Percentiles rank a stretch among this genome's conserved stretches.
phyloP scores from a whole-genome alignment of 2,888 invertebrate genomes.

The Hirtodrosophila histrioides region DNA sequence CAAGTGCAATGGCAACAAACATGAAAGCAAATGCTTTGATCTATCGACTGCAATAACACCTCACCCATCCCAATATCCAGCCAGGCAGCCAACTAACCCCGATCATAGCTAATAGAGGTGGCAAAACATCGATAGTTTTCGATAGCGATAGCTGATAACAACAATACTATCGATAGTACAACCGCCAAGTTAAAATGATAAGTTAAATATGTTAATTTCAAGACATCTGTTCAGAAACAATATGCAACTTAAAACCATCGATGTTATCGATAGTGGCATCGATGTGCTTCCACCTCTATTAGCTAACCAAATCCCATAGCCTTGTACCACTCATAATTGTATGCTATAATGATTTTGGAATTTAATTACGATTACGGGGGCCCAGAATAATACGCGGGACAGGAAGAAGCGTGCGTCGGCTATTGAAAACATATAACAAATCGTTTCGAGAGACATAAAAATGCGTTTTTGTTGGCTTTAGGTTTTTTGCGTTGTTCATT shows the following conservation, averaged over 20 bases:
- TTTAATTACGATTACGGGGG: constrained; percentile 48
- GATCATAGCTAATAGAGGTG: constrained; percentile 2
- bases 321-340: constrained; percentile 65
- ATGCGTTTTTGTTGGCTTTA: constrained; percentile 55
- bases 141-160: too few relatives aligned
- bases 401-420: constrained; percentile 29
- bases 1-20: constrained; percentile 80
- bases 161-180: too few relatives aligned
- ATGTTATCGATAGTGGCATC: too few relatives aligned
- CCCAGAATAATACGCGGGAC: constrained; percentile 21
- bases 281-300: too few relatives aligned
- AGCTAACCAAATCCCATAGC: neutral
- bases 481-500: constrained; percentile 24
- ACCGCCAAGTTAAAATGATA: too few relatives aligned
- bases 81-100: neutral
- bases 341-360: constrained; percentile 63
- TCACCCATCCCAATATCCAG: constrained; percentile 2
- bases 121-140: too few relatives aligned
- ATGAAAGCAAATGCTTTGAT: constrained; percentile 73
- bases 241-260: too few relatives aligned
- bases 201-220: too few relatives aligned
- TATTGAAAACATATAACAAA: constrained; percentile 52
- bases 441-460: constrained; percentile 61
- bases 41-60: constrained; percentile 62
- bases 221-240: too few relatives aligned